phyloP scores from a whole-genome alignment of 2,888 invertebrate genomes.

The Andrena dorsata region DNA sequence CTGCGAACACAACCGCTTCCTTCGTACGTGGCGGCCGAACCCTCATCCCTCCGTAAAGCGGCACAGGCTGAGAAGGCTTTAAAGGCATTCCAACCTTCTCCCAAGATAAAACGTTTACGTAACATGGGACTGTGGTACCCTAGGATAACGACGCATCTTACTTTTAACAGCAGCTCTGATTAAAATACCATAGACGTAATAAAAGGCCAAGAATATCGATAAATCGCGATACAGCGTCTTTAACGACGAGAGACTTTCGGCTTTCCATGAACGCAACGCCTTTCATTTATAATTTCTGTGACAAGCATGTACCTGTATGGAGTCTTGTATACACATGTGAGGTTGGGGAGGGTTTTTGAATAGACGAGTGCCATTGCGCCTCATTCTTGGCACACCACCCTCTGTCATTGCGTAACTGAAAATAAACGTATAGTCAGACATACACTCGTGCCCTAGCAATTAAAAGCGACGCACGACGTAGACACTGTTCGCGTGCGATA shows the following conservation, averaged over 20 bases:
- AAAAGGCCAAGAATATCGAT: too few relatives aligned
- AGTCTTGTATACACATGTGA: conserved; percentile 88
- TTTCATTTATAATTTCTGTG: background rate
- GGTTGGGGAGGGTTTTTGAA: conserved; percentile 92
- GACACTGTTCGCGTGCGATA: background rate
- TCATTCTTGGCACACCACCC: conserved; percentile 75
- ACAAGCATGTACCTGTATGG: conserved; percentile 81
- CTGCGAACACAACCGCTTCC: conserved; percentile 89
- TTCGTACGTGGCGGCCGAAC: conserved; percentile 87
- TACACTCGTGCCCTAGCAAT: background rate
- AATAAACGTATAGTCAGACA: conserved; percentile 33
- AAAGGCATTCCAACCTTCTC: conserved; percentile 90
- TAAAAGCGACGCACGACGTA: background rate
- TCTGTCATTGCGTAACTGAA: conserved; percentile 80
- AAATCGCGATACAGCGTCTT: too few relatives aligned
- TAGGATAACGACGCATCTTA: conserved; percentile 54
- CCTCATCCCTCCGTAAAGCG: conserved; percentile 91
- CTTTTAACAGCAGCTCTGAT: background rate
- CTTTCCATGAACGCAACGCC: background rate
- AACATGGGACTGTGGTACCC: conserved; percentile 82
- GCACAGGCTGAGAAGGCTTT: conserved; percentile 89
- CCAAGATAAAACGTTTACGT: conserved; percentile 90
- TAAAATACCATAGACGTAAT: background rate
- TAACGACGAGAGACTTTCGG: too few relatives aligned
- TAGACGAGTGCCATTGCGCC: conserved; percentile 85